Base-by-base conservation (phyloP, 2,113 vertebrate species). In the Electrona antarctica region DNA sequence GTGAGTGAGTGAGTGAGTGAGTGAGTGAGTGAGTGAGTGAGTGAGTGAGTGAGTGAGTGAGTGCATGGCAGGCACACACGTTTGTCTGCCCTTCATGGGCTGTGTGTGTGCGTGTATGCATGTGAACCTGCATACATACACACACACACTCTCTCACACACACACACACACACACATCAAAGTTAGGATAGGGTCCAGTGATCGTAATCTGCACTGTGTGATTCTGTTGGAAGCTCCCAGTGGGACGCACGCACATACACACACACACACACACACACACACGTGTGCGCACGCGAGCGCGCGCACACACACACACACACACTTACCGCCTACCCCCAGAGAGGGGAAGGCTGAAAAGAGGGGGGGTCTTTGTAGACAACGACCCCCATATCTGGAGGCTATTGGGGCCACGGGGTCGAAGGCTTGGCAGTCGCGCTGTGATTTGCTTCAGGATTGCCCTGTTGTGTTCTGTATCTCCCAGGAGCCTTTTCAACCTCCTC, bases 151-250 rank as follows among this genome's bases (percentile, higher is more conserved):
- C n/a, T n/a, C n/a, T 33, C 33, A 6, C 33, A 4, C 33, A 41
- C 33, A 3, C 33, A 41, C 33, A 41, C 33, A 41, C 5, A 41
- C 33, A 6, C 5, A 6, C 5, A 41, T 41, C 33, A 41, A 41
- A 41, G 33, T 41, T 41, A 41, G 65, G 78, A 59, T 7, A 71
- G 71, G 72, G 60, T 83, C 76, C 77, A 67, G 81, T 80, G 88
- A 79, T 85, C 79, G 64, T 41, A 80, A 85, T 86, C 91, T 64
- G 69, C 8, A 21, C 70, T 46, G 55, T 51, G 51, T 67, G 66
- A 29, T 79, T 52, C 21, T 57, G 68, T 63, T 33, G 64, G 67
- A 3, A 0, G 0, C 47, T 57, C 55, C 84, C 47, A 64, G 14
- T 69, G 75, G 85, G 84, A 81, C 67, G 58, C 1, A 41, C 33